Evolutionary conservation across 2,888 invertebrate genomes (phyloP), one percentile per base, ranked within the genome.

Genomic region (Agrochola lychnidis): DNA sequence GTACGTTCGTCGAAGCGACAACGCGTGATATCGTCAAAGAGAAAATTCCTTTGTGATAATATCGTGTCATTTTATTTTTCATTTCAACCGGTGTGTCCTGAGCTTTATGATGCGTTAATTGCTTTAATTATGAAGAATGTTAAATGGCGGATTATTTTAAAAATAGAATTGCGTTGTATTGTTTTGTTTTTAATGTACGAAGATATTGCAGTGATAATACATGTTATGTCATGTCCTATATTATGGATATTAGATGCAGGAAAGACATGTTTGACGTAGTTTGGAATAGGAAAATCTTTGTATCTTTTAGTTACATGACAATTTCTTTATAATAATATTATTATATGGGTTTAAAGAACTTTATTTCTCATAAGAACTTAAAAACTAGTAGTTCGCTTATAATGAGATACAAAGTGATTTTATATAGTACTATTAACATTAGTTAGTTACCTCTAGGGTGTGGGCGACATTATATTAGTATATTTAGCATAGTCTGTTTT

Each of bases 11-110:
- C 84, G 87, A 83, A 73, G 85, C 88, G 83, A 80, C 85, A 90
- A 88, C 87, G 92, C 93, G 93, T 94, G 93, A 91, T 90, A 90
- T 70, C 78, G 85, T 92, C 94, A 94, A 94, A 94, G 94, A 82
- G 91, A 92, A 89, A 83, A 86, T 90, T 92, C 92, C 94, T 94
- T 94, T 94, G 93, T 92, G 90, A 89, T 87, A 84, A 86, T 87
- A 85, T 85, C 85, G 80, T 86, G 90, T 89, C 89, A 87, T 90
- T 89, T 91, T 88, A 87, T 92, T 90, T 91, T 90, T 89, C 86
- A 91, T 89, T 89, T 88, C 78, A 84, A 25, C 61, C 81, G 82
- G 75, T 90, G 85, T 86, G 76, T 79, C 80, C 76, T 87, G 75
- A 83, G 87, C 84, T 87, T 88, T 88, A 89, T 76, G 84, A 84